Conservation (phyloP, 23 tunicate genomes). For the Oikopleura dioica region DNA sequence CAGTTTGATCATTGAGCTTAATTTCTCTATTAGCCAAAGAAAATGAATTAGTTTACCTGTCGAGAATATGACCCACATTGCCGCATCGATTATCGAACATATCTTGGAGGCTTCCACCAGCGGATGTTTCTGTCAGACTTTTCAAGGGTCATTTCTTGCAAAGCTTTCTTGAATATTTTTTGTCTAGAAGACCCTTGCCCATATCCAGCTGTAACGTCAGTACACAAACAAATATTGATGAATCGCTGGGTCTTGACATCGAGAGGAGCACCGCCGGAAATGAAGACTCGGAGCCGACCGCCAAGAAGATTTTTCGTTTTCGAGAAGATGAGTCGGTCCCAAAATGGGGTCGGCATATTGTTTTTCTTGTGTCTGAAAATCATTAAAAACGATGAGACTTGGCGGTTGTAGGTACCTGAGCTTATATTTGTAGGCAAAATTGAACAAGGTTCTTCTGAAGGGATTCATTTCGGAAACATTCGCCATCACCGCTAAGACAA, state of each 20-base stretch:
- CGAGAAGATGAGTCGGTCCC: background rate
- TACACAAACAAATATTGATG: conserved; percentile 91
- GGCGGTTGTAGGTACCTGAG: conserved; percentile 32
- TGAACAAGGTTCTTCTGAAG: conserved; percentile 20
- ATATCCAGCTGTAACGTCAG: conserved; percentile 63
- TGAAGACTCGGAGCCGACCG: background rate
- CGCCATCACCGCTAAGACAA: conserved; percentile 39
- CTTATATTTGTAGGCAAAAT: conserved; percentile 63
- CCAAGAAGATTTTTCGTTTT: background rate
- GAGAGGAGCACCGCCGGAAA: conserved; percentile 75
- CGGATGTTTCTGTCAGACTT: conserved; percentile 84
- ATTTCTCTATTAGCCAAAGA: background rate
- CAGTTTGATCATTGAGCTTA: conserved; percentile 26
- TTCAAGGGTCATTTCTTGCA: no score
- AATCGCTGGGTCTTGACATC: conserved; percentile 70
- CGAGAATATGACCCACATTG: background rate
- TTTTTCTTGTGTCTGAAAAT: background rate
- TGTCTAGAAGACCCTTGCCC: no score
- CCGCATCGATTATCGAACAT: conserved; percentile 3
- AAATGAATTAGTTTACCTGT: background rate
- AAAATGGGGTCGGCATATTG: conserved; percentile 1
- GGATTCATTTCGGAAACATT: conserved; percentile 28
- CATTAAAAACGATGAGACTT: no score
- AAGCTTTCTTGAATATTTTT: no score
- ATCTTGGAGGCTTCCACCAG: conserved; percentile 33